Base-by-base conservation (phyloP, 1,140 invertebrate genomes). In the Cryptotermes secundus region DNA sequence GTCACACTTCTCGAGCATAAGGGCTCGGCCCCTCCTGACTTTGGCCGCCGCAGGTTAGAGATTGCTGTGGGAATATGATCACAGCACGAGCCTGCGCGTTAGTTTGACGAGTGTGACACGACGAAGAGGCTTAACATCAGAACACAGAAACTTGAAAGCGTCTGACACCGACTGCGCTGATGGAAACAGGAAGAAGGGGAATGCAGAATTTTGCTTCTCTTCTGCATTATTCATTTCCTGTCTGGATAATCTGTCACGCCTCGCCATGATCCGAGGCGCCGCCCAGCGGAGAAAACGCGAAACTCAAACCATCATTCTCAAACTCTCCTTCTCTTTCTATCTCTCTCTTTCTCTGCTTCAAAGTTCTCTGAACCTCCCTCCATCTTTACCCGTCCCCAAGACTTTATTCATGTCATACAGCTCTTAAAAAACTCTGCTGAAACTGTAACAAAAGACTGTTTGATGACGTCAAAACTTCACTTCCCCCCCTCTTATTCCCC, bases 201-300 rank as follows among this genome's bases (percentile, higher is more conserved):
- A 72, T 72, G 59, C 59, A 72, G 31, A 72, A 72, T 72, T n/a
- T n/a, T 31, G 26, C 59, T 72, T 4, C 59, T 72, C 59, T 72
- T 6, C 59, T 72, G 59, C 59, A 72, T 72, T 31, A 72, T 72
- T 72, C 59, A 72, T 72, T 72, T 72, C 59, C 59, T 72, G 59
- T 72, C 59, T 72, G 59, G 59, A 72, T 72, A 72, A 72, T 72
- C 59, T 72, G 59, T 26, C 59, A 72, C 59, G 59, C 59, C 59
- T 72, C 59, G 59, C 59, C n/a, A 31, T 72, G 59, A 72, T 72
- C 59, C 59, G n/a, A 72, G 59, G 59, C 59, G 59, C 59, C 59
- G 59, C 59, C 59, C 59, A 72, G 59, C 59, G 59, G n/a, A 72
- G 59, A n/a, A 72, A 72, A 72, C 59, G 59, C 59, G 59, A 72